These are phyloP conservation scores for Tetraneura akinire DNA, from an alignment of 1,140 invertebrate species.

Conservation along the genomic window DNA sequence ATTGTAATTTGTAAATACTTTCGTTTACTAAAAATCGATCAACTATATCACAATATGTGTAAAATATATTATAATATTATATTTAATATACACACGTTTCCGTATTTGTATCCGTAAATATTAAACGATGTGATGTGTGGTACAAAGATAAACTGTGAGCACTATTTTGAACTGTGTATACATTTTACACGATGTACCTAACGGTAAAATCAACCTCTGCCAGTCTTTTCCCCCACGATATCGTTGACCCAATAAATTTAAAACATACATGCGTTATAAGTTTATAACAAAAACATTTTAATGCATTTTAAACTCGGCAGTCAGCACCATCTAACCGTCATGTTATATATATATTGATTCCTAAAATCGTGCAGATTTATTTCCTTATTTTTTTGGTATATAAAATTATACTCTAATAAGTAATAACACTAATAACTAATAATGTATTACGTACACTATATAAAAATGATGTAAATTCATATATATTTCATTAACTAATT, in stretches of 20 bases:
- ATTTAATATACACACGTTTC: not conserved
- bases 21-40: not conserved
- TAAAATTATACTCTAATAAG: too few relatives aligned
- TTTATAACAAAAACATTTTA: too few relatives aligned
- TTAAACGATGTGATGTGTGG: not conserved
- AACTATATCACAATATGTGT: too few relatives aligned
- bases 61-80: not conserved
- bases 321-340: too few relatives aligned
- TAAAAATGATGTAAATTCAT: too few relatives aligned
- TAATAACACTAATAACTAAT: too few relatives aligned
- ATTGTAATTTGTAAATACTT: not conserved
- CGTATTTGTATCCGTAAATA: not conserved
- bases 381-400: too few relatives aligned
- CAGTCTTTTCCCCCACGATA: slow-evolving; percentile 8
- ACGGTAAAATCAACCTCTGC: slow-evolving; percentile 47
- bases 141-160: not conserved
- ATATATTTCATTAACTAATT: too few relatives aligned
- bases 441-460: too few relatives aligned
- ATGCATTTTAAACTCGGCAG: too few relatives aligned
- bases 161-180: not conserved
- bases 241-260: slow-evolving; percentile 37
- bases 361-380: too few relatives aligned
- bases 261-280: not conserved
- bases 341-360: too few relatives aligned
- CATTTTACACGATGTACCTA: not conserved